Conservation (phyloP, 2,888 invertebrate species). For the Lomographa bimaculata region DNA sequence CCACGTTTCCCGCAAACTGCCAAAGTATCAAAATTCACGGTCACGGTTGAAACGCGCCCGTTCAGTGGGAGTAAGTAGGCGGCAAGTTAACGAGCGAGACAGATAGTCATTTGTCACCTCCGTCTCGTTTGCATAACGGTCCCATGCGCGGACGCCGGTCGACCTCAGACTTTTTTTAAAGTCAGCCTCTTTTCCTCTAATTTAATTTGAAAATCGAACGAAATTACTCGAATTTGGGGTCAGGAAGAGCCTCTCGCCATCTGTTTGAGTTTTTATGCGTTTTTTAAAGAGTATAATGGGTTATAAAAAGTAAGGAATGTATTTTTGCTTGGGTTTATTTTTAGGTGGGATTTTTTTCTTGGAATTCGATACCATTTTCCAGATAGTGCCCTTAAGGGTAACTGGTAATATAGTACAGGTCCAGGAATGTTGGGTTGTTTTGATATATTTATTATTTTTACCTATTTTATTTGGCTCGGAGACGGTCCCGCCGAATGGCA, state of each 20-base stretch:
- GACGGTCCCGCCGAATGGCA: not conserved
- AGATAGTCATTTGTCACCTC: slow-evolving; percentile 32
- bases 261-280: slow-evolving; percentile 26
- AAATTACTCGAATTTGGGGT: slow-evolving; percentile 47
- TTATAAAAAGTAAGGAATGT: slow-evolving; percentile 5
- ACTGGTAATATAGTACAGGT: slow-evolving; percentile 1
- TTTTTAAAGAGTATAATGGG: slow-evolving; percentile 1
- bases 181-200: slow-evolving; percentile 53
- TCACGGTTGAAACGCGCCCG: slow-evolving; percentile 49
- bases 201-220: slow-evolving; percentile 61
- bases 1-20: slow-evolving; percentile 21
- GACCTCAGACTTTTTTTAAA: slow-evolving; percentile 58
- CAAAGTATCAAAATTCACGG: slow-evolving; percentile 61
- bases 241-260: slow-evolving; percentile 37
- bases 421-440: slow-evolving; percentile 6
- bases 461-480: not conserved
- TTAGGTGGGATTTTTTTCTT: slow-evolving; percentile 42
- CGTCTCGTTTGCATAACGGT: slow-evolving; percentile 57
- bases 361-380: slow-evolving; percentile 40
- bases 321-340: slow-evolving; percentile 32
- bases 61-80: slow-evolving; percentile 67
- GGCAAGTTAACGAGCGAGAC: slow-evolving; percentile 59
- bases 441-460: slow-evolving; percentile 8
- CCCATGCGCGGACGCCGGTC: slow-evolving; percentile 56
- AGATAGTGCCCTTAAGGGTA: slow-evolving; percentile 27